Evolutionary conservation across 2,888 invertebrate genomes (phyloP).

Genomic region (Opisthograptis luteolata): DNA sequence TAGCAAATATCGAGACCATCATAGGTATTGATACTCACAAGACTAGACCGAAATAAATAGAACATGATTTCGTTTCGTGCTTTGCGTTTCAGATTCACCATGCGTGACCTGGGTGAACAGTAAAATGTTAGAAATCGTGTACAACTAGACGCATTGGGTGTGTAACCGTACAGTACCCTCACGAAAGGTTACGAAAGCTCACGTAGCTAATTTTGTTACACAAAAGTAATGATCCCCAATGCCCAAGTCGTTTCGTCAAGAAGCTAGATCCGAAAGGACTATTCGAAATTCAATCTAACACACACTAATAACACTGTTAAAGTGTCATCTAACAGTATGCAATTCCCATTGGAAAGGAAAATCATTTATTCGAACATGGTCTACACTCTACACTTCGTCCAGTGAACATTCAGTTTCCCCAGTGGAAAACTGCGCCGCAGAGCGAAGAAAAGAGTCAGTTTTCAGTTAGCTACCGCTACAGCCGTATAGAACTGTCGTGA

Average conservation of each 20-base stretch:
- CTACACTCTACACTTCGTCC: too few species aligned
- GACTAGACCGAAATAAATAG: neutral
- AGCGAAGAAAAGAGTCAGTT: neutral
- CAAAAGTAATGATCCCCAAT: constrained; percentile 2
- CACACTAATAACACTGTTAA: too few species aligned
- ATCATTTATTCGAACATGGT: too few species aligned
- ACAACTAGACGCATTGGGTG: constrained; percentile 26
- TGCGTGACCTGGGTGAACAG: constrained; percentile 23
- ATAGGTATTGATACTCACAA: constrained; percentile 25
- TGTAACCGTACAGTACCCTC: constrained; percentile 8
- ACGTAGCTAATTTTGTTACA: constrained; percentile 9
- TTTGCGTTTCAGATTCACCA: constrained; percentile 18
- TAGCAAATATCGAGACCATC: constrained; percentile 37
- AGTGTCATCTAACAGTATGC: too few species aligned
- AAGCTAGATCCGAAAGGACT: too few species aligned
- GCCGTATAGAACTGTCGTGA: too few species aligned
- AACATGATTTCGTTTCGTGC: constrained; percentile 18
- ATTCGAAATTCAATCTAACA: too few species aligned
- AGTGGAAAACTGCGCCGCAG: neutral
- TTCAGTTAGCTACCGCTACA: neutral
- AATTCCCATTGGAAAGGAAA: too few species aligned
- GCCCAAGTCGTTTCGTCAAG: neutral
- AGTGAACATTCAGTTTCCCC: neutral
- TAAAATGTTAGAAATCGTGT: constrained; percentile 28
- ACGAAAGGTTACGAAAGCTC: constrained; percentile 11